phyloP scores from a whole-genome alignment of 2,113 vertebrate genomes.

The Glaucomys volans region DNA sequence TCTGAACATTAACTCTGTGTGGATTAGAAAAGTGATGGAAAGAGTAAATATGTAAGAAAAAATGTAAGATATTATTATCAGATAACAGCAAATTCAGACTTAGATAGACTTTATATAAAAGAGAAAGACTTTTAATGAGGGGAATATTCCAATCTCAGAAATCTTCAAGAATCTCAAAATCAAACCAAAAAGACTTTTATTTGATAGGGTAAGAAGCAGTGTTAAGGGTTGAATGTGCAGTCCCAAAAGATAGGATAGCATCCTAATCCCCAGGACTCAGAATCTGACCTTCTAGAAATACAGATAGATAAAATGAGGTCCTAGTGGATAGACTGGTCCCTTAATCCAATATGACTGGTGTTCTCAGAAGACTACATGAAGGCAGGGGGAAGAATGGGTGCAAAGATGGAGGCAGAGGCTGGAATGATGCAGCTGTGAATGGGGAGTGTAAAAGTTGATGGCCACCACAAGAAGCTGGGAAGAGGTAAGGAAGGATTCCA shows the following conservation, averaged over 20 bases:
- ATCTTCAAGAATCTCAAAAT: background rate
- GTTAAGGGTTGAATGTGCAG: background rate
- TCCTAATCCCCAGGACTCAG: background rate
- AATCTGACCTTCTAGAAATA: background rate
- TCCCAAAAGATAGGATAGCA: background rate
- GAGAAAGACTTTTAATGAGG: background rate
- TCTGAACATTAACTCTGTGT: background rate
- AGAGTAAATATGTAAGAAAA: background rate
- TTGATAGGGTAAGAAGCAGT: background rate
- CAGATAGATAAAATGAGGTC: background rate
- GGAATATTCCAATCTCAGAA: background rate
- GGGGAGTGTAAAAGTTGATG: background rate
- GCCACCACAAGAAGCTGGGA: background rate
- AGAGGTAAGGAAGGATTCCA: background rate
- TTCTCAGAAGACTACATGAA: background rate
- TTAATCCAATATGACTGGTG: background rate
- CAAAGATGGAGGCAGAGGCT: background rate
- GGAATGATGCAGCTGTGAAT: background rate
- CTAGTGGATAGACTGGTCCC: background rate
- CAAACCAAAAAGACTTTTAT: background rate
- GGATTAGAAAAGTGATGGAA: background rate
- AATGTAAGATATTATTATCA: background rate
- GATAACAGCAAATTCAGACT: background rate
- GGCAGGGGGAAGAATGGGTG: background rate
- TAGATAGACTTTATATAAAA: background rate